Conservation (phyloP, 2,797 vertebrate genomes). For the Malurus splendens region DNA sequence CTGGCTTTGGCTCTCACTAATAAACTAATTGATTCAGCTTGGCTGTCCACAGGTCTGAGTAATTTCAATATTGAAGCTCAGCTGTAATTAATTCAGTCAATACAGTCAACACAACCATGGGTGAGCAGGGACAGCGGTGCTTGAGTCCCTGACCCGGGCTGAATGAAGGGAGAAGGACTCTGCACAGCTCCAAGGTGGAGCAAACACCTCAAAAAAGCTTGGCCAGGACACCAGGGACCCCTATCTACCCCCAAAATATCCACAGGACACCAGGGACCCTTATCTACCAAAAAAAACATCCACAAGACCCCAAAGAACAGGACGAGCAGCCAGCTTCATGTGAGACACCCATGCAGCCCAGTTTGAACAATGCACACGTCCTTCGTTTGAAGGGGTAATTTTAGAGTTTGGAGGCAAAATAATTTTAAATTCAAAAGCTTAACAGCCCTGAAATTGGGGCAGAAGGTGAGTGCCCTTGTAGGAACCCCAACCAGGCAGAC, state of each 20-base stretch:
- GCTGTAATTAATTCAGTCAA: slow-evolving; percentile 11
- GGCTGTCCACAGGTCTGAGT: neutral
- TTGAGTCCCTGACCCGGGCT: accelerated
- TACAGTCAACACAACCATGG: neutral
- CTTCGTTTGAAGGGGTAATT: neutral
- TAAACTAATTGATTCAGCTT: slow-evolving; percentile 38
- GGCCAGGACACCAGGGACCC: neutral
- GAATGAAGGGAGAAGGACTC: accelerated
- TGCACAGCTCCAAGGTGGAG: neutral
- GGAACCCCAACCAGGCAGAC: accelerated
- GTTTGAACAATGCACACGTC: accelerated
- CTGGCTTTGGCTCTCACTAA: neutral
- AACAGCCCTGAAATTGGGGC: neutral
- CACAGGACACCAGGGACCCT: neutral
- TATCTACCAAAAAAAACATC: neutral
- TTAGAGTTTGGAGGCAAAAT: neutral
- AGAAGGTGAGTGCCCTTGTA: neutral
- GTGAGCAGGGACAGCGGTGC: accelerated
- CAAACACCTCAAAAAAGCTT: neutral
- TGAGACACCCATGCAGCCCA: neutral
- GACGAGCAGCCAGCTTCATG: neutral
- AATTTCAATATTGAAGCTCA: slow-evolving; percentile 34
- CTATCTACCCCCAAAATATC: neutral
- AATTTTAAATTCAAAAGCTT: neutral
- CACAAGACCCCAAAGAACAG: neutral